Evolutionary conservation across 1,140 invertebrate species (phyloP), one percentile per base, ranked within the genome.

Genomic region (Drosophila punjabiensis): DNA sequence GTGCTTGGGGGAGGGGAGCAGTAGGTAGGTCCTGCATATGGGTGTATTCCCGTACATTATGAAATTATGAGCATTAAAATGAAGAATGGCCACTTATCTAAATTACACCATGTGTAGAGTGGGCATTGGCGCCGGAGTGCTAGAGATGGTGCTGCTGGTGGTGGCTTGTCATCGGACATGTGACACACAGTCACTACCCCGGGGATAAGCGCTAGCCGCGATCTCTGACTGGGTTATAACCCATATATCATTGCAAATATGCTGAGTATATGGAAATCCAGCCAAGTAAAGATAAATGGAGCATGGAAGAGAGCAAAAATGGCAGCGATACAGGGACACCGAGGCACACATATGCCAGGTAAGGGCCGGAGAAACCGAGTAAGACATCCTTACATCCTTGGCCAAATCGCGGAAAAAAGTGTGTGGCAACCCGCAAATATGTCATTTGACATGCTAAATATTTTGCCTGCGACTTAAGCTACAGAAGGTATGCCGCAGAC

Each of bases 21-120:
- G 53, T 37, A 39, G 55, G 55, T 39, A 43, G 39, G 18, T 47
- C 30, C 70, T 84, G 83, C 83, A 88, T 88, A 88, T 88, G 84
- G 71, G 84, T 82, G 69, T 78, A 81, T 56, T 56, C 55, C 33
- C 55, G 55, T 74, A 86, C 86, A 92, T 92, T 92, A 92, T 91
- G 90, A 92, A 92, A 92, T 92, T 92, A 92, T 92, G 90, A 92
- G 91, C 90, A 92, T 92, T 92, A 92, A 92, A 85, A 92, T 92
- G 90, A 92, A 80, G 90, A 82, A 92, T 92, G 90, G 89, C 90
- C 90, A 92, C 90, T 92, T 92, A 92, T 91, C 90, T 82, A 92
- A 92, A 92, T 92, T 92, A 92, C 85, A 90, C 87, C 86, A 90
- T 90, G 82, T 90, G 86, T 82, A 71, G 67, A 71, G 20, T 16